Base-by-base conservation (phyloP, 2,113 vertebrate species). In the Lasiurus cinereus region DNA sequence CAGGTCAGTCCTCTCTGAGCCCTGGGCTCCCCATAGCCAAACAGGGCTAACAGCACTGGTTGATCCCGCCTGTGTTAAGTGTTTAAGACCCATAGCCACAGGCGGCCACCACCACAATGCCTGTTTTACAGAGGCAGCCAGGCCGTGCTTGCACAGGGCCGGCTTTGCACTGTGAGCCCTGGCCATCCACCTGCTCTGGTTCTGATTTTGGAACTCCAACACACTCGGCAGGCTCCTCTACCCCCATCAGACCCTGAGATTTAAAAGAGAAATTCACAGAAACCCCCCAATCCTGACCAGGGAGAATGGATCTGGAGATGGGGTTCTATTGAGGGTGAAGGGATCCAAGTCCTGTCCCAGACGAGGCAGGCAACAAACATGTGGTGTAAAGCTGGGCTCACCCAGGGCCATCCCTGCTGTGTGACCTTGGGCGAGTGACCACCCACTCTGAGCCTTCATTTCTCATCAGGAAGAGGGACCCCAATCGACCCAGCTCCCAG, bases 401-500 rank as follows among this genome's bases (percentile, higher is more conserved):
- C 2, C 7, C 22, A 19, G 4, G 19, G 27, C 88, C 18, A 2
- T 7, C 52, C 29, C 36, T 11, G 27, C 43, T 39, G 3, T 6
- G 27, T 83, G 70, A 52, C 36, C 13, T 0, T 33, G 1, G 27
- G 14, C 0, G 0, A 31, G 12, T 0, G 18, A 62, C 79, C 15
- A 27, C 10, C 54, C 46, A 15, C n/a, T 31, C 48, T 31, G 8
- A 8, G 56, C 73, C 72, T 56, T 77, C 24, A 1, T 18, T 29
- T 52, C 39, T 77, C 33, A 18, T 16, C 33, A 39, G 52, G 50
- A 59, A 24, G 39, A 54, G 67, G n/a, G 46, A 84, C 3, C 10
- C 10, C 0, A 36, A 64, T 18, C 1, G 6, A 27, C 10, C 2
- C 1, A 0, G 46, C 50, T 24, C 14, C 5, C 1, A 1, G 46